These are phyloP conservation scores for Pyrrhia umbra DNA, from an alignment of 2,888 invertebrate species.

Conservation along the genomic window DNA sequence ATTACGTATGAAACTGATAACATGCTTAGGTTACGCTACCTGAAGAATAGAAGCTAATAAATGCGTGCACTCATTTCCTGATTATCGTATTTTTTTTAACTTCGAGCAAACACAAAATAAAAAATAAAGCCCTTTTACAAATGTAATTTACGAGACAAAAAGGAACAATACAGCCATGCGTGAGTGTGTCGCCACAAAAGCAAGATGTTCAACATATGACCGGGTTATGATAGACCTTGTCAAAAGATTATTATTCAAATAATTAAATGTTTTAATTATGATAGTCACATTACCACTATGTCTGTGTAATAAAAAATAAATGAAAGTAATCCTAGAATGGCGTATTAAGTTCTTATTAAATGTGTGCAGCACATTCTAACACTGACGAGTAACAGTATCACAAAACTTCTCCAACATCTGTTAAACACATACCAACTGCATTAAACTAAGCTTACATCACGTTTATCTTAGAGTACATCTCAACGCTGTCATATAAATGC, in stretches of 20 bases:
- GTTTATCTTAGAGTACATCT: constrained; percentile 36
- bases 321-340: constrained; percentile 12
- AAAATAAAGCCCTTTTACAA: background rate
- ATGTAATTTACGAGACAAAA: background rate
- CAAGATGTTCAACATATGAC: constrained; percentile 45
- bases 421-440: constrained; percentile 51
- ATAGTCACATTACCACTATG: constrained; percentile 38
- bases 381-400: constrained; percentile 50
- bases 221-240: background rate
- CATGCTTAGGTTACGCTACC: constrained; percentile 52
- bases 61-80: too few relatives aligned
- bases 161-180: background rate
- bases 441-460: constrained; percentile 41
- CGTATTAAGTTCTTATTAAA: constrained; percentile 53
- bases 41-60: background rate
- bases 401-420: constrained; percentile 55
- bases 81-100: too few relatives aligned
- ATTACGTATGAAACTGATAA: constrained; percentile 63
- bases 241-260: constrained; percentile 22
- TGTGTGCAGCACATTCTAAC: constrained; percentile 29
- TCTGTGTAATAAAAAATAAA: constrained; percentile 30
- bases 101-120: too few relatives aligned
- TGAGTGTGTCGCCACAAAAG: background rate
- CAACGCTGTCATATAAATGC: constrained; percentile 52
- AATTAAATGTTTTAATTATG: constrained; percentile 40